Base-by-base conservation (phyloP, 2,797 vertebrate species). In the Dromococcyx pavoninus region DNA sequence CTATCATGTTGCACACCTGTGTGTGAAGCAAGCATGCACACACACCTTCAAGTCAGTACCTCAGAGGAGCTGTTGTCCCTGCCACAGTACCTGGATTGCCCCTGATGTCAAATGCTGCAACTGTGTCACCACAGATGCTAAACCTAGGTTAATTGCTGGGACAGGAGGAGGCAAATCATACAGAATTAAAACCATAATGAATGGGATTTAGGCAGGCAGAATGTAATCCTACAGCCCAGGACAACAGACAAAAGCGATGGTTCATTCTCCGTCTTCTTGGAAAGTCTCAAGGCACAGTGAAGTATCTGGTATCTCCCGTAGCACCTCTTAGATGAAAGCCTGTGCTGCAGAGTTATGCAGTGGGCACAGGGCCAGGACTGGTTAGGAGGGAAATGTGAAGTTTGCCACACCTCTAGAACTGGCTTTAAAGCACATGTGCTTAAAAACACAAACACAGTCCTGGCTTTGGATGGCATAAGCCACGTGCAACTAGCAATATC, bases 101-200 rank as follows among this genome's bases (percentile, higher is more conserved):
- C 70, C 58, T 43, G 17, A 5, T 22, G 18, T n/a, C 48, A 88
- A 82, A 50, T 23, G 37, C 25, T 75, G 30, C 30, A 64, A 14
- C 6, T 33, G 13, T 1, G 0, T 39, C 25, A 2, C 44, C 17
- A 6, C 6, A 3, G 30, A 32, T 13, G n/a, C 28, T 7, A 4
- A 58, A 33, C 19, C 9, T 25, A n/a, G 17, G 10, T 43, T 21
- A 61, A 39, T 21, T 62, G 9, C 48, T 23, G 8, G 50, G 13
- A 25, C 37, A 65, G 37, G 21, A 76, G 33, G 22, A 69, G 22
- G 18, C 54, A 57, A 61, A 41, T 66, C 4, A 0, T 74, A 39
- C 11, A 30, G 80, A 46, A 58, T 28, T 58, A 30, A 62, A 66
- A 43, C 3, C 17, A 23, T 32, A 12, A 50, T 64, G 21, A 10